Evolutionary conservation across 2,888 invertebrate genomes (phyloP).

Genomic region (Mesochorus sp.): DNA sequence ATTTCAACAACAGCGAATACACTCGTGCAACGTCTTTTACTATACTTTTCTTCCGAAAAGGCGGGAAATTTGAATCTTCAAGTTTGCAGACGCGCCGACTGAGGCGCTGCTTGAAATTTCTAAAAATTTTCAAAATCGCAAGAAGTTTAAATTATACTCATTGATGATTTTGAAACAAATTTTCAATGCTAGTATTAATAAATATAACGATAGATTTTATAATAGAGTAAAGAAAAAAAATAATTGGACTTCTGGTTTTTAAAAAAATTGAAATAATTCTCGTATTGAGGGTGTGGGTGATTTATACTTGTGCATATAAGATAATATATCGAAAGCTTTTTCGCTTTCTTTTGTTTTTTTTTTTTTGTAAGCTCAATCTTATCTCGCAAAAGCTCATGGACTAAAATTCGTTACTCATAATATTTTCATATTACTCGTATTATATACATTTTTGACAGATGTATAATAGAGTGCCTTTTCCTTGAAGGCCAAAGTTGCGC

Average conservation of each 20-base stretch:
- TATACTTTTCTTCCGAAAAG: background rate
- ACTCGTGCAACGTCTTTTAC: slow-evolving; percentile 21
- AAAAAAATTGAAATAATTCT: background rate
- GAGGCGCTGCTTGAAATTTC: background rate
- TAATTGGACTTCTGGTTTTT: background rate
- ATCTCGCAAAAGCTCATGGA: slow-evolving; percentile 39
- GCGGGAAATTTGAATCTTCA: background rate
- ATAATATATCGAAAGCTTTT: background rate
- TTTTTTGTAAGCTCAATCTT: slow-evolving; percentile 18
- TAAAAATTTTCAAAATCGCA: background rate
- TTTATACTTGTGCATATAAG: background rate
- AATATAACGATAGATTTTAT: background rate
- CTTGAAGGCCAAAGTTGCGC: slow-evolving; percentile 7
- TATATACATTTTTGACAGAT: slow-evolving; percentile 30
- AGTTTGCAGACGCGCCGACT: background rate
- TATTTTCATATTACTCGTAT: slow-evolving; percentile 26
- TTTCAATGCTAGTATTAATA: background rate
- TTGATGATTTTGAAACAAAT: background rate
- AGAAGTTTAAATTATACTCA: background rate
- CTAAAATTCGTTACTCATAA: slow-evolving; percentile 22
- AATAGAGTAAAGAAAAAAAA: background rate
- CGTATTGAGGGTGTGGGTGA: background rate
- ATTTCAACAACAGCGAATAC: background rate
- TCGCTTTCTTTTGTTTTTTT: background rate
- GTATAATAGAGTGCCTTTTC: slow-evolving; percentile 3